Evolutionary conservation across 2,888 invertebrate species (phyloP).

Genomic region (Odiellus spinosus): DNA sequence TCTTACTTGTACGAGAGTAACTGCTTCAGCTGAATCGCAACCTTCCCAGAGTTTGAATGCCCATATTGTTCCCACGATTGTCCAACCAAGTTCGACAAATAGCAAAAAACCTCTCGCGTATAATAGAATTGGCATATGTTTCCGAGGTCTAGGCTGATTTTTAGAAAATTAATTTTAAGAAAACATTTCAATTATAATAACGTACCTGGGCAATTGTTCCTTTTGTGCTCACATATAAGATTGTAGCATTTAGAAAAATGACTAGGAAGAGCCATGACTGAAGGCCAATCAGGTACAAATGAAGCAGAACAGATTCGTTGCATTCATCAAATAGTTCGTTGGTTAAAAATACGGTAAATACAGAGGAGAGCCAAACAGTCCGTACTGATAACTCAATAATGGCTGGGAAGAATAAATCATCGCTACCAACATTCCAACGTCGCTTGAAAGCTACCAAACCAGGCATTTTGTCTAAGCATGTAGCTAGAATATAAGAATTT

Average conservation of each 20-base stretch:
- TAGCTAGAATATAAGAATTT: too few relatives aligned
- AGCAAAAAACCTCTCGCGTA: constrained; percentile 12
- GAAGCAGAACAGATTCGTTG: constrained; percentile 51
- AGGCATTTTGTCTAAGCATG: constrained; percentile 47
- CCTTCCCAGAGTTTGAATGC: constrained; percentile 9
- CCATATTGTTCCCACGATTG: constrained; percentile 15
- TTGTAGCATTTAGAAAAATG: constrained; percentile 28
- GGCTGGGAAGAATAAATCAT: constrained; percentile 76
- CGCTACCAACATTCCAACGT: constrained; percentile 78
- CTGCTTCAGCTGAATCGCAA: constrained; percentile 11
- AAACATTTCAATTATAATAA: too few relatives aligned
- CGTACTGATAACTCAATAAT: constrained; percentile 33
- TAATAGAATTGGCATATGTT: constrained; percentile 12
- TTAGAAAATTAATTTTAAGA: background rate
- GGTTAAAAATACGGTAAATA: constrained; percentile 46
- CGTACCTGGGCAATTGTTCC: constrained; percentile 21
- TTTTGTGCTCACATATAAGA: constrained; percentile 26
- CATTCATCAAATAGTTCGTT: constrained; percentile 52
- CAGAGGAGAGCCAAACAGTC: constrained; percentile 34
- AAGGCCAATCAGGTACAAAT: constrained; percentile 50
- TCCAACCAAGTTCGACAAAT: constrained; percentile 12
- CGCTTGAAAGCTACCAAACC: constrained; percentile 70
- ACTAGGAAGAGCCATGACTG: constrained; percentile 26
- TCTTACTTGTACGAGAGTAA: constrained; percentile 12
- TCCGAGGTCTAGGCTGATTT: constrained; percentile 11